phyloP scores from a whole-genome alignment of 37 sponge, comb jelly and placozoan species.

The Dysidea cf. avara region DNA sequence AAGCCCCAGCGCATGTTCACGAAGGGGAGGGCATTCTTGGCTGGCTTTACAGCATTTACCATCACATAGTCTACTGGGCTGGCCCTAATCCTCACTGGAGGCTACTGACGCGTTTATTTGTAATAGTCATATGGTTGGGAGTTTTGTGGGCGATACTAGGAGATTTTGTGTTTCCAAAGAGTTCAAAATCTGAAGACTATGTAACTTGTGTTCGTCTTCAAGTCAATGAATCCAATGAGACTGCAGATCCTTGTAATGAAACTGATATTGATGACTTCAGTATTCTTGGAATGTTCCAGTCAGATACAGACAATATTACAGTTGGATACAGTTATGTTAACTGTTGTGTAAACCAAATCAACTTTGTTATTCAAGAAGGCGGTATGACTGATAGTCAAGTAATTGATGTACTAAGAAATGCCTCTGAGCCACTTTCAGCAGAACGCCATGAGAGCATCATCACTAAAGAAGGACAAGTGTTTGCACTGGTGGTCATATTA shows the following conservation, averaged over 20 bases:
- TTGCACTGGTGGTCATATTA: conserved; percentile 56
- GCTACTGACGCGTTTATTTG: conserved; percentile 36
- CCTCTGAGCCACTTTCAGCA: neutral
- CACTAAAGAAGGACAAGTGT: conserved; percentile 58
- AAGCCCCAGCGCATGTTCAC: too few relatives aligned
- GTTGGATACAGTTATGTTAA: too few relatives aligned
- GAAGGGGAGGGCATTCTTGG: too few relatives aligned
- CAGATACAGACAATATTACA: too few relatives aligned
- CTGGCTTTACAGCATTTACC: too few relatives aligned
- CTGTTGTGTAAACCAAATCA: too few relatives aligned
- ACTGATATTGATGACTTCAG: neutral
- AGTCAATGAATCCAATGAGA: neutral
- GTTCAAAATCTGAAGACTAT: neutral
- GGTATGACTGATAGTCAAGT: conserved; percentile 14
- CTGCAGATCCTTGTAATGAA: conserved; percentile 1
- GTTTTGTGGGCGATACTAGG: conserved; percentile 73
- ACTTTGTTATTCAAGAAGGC: too few relatives aligned
- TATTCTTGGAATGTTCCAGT: neutral
- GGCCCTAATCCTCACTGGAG: too few relatives aligned
- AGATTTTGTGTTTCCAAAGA: conserved; percentile 33
- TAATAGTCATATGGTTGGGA: conserved; percentile 47
- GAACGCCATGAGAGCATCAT: neutral
- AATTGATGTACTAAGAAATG: neutral
- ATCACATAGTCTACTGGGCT: too few relatives aligned
- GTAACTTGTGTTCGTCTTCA: too few relatives aligned